phyloP scores from a whole-genome alignment of 2,888 invertebrate genomes.

The Microplitis deprimator region DNA sequence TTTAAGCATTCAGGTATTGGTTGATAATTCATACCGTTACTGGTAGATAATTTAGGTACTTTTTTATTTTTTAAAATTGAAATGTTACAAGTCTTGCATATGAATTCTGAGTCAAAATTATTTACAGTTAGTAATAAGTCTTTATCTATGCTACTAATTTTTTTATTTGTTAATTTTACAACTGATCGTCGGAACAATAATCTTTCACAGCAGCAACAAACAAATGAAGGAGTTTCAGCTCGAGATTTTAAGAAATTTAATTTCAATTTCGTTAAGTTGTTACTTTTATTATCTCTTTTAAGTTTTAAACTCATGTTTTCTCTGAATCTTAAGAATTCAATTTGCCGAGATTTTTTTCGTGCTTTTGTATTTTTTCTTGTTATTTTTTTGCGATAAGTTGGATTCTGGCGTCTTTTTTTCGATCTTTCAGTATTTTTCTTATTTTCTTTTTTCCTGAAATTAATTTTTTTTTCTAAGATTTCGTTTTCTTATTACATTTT shows the following conservation, averaged over 20 bases:
- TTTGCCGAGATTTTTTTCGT: too few species aligned
- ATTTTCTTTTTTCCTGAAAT: too few species aligned
- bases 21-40: not conserved
- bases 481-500: too few species aligned
- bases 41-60: not conserved
- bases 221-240: not conserved
- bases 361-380: too few species aligned
- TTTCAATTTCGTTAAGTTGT: not conserved
- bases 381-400: too few species aligned
- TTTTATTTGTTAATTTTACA: not conserved
- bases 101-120: slow-evolving; percentile 12
- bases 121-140: not conserved
- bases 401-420: too few species aligned
- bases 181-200: not conserved
- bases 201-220: slow-evolving; percentile 5
- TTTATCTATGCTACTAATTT: not conserved
- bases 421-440: too few species aligned
- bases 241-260: not conserved
- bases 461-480: too few species aligned
- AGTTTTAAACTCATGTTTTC: too few species aligned
- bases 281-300: too few species aligned
- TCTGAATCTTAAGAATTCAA: too few species aligned
- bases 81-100: slow-evolving; percentile 4
- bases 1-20: not conserved
- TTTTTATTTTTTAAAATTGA: not conserved